Evolutionary conservation across 1,140 invertebrate species (phyloP).

Genomic region (Ruditapes philippinarum): DNA sequence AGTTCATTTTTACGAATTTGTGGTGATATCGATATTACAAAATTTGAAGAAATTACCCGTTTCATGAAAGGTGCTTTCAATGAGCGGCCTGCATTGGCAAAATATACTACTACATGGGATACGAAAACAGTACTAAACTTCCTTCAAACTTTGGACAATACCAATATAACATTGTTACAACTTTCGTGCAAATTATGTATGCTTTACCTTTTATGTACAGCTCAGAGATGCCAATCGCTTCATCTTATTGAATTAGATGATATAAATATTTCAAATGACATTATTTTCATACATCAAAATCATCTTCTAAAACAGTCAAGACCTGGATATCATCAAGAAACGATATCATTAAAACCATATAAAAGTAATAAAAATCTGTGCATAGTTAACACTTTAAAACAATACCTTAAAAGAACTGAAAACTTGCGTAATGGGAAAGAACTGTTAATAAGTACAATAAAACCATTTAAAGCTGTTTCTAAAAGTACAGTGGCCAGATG

Average conservation of each 20-base stretch:
- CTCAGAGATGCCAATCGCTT: conserved; percentile 54
- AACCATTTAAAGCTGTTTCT: neutral
- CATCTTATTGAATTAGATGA: conserved; percentile 33
- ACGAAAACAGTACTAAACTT: conserved; percentile 8
- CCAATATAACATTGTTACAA: neutral
- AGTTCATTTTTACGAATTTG: neutral
- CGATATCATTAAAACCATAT: neutral
- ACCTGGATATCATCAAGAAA: neutral
- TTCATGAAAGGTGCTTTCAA: conserved; percentile 63
- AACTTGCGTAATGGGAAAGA: neutral
- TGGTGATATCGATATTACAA: neutral
- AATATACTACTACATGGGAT: conserved; percentile 19
- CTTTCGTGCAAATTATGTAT: conserved; percentile 45
- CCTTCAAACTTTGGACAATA: neutral
- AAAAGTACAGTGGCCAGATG: neutral
- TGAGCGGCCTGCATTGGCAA: conserved; percentile 9
- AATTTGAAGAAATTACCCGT: conserved; percentile 1
- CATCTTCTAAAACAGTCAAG: conserved; percentile 28
- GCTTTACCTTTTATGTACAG: conserved; percentile 58
- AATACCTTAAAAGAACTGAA: conserved; percentile 25
- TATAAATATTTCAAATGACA: neutral
- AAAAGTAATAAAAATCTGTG: neutral
- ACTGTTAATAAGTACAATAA: conserved; percentile 13
- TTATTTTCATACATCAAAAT: neutral
- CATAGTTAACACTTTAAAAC: neutral